Conservation (phyloP, 2,113 vertebrate genomes). For the Actinemys pallida region DNA sequence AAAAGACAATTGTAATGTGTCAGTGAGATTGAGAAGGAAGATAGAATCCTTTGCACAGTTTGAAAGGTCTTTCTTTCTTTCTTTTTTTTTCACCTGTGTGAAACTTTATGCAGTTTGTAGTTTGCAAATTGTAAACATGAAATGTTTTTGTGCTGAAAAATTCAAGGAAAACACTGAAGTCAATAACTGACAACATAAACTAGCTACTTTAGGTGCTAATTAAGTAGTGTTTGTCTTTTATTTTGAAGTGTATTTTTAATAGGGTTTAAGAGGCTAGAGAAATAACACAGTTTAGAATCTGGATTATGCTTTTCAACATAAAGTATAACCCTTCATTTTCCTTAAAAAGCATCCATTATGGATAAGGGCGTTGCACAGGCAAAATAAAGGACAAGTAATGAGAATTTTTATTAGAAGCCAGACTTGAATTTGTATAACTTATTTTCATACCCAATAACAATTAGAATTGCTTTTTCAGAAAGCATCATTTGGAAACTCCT, state of each 20-base stretch:
- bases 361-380: background rate
- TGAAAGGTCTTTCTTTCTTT: constrained; percentile 10
- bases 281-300: background rate
- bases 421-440: accelerated
- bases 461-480: background rate
- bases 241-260: constrained; percentile 24
- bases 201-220: background rate
- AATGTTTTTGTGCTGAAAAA: background rate
- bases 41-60: constrained; percentile 7
- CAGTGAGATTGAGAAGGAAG: constrained; percentile 30
- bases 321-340: background rate
- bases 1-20: constrained; percentile 50
- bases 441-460: background rate
- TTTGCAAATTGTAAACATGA: background rate
- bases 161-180: background rate
- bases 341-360: constrained; percentile 18
- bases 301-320: background rate
- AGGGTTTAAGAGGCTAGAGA: background rate
- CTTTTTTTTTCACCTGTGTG: background rate
- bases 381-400: background rate
- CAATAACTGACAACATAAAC: background rate
- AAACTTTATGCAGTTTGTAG: background rate
- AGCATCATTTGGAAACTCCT: background rate
- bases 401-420: background rate
- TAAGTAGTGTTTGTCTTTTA: background rate